Evolutionary conservation across 2,797 vertebrate species (phyloP).

Genomic region (Ibycter americanus): DNA sequence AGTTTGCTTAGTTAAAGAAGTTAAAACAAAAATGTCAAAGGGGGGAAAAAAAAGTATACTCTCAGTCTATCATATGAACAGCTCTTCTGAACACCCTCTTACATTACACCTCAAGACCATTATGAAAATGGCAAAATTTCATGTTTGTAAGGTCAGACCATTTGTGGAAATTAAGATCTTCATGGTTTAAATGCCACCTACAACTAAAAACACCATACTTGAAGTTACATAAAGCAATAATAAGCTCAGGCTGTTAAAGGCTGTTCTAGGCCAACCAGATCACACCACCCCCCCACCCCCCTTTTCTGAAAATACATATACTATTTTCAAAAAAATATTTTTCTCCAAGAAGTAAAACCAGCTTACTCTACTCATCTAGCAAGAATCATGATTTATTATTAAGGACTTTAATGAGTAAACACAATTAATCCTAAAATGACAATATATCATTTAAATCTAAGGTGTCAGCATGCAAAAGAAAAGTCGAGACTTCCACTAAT

Average conservation of each 20-base stretch:
- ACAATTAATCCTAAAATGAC: background rate
- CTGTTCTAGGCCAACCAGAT: background rate
- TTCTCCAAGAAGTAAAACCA: background rate
- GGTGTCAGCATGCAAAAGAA: background rate
- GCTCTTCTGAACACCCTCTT: background rate
- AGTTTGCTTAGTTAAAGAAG: background rate
- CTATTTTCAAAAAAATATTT: background rate
- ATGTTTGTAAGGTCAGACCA: background rate
- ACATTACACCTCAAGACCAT: background rate
- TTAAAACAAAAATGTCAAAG: background rate
- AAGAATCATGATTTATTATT: background rate
- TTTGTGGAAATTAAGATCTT: background rate
- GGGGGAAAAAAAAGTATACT: background rate
- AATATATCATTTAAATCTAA: background rate
- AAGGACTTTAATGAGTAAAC: background rate
- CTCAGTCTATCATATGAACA: background rate
- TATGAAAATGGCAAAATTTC: background rate
- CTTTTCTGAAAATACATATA: background rate
- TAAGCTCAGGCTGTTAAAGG: background rate
- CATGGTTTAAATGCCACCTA: background rate
- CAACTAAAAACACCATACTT: background rate
- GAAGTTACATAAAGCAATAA: background rate
- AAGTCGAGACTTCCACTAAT: background rate
- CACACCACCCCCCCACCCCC: rapidly evolving
- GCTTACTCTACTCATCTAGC: background rate